Conservation (phyloP, 2,113 vertebrate genomes). For the Antechinus flavipes region DNA sequence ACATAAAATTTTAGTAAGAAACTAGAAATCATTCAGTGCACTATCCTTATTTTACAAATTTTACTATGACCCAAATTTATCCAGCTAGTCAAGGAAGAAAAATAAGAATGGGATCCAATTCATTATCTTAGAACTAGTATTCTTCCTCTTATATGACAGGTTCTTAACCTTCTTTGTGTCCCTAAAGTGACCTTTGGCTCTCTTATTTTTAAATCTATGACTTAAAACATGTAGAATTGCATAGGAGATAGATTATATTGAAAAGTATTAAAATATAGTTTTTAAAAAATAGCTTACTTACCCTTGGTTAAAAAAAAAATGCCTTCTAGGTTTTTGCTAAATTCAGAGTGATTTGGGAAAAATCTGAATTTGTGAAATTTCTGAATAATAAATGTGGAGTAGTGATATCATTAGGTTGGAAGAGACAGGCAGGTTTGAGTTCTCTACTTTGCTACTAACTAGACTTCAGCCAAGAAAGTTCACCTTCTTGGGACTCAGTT, state of each 20-base stretch:
- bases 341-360: background rate
- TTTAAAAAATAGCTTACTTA: background rate
- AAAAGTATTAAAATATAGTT: background rate
- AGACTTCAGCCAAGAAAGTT: background rate
- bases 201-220: background rate
- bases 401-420: background rate
- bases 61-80: too few relatives aligned
- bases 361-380: background rate
- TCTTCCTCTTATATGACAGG: background rate
- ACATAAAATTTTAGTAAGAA: background rate
- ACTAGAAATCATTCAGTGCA: background rate
- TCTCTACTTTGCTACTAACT: background rate
- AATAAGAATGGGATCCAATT: background rate
- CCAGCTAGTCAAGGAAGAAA: background rate
- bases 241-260: background rate
- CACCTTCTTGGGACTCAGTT: background rate
- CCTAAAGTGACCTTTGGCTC: too few relatives aligned
- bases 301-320: background rate
- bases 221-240: background rate
- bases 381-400: background rate
- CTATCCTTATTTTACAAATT: background rate
- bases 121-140: background rate
- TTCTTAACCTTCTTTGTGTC: background rate
- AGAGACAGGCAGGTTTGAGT: background rate
- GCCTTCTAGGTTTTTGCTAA: background rate